Conservation (phyloP, 2,113 vertebrate genomes). For the Catharus minimus region DNA sequence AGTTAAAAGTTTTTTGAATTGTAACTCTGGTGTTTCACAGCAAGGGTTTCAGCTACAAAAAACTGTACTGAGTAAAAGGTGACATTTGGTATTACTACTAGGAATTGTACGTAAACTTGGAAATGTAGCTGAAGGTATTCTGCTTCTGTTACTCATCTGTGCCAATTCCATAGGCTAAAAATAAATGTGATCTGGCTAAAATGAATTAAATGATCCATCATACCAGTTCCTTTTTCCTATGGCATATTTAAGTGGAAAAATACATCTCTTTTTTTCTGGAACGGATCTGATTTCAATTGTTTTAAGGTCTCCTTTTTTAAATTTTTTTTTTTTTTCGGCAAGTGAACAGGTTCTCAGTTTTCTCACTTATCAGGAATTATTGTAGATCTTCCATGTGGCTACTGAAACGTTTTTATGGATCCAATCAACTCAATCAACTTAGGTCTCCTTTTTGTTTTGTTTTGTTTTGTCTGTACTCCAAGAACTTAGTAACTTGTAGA, state of each 20-base stretch:
- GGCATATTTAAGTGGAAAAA: slow-evolving; percentile 54
- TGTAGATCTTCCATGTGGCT: not conserved
- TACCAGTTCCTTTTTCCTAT: slow-evolving; percentile 59
- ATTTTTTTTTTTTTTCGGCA: not conserved
- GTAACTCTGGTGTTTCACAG: not conserved
- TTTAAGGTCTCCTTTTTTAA: not conserved
- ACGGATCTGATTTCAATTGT: not conserved
- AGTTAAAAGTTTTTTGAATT: not conserved
- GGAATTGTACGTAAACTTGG: not conserved
- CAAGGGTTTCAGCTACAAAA: not conserved
- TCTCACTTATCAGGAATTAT: not conserved
- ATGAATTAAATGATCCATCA: slow-evolving; percentile 21
- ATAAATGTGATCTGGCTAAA: slow-evolving; percentile 60
- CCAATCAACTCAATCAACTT: not conserved
- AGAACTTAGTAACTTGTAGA: slow-evolving; percentile 43
- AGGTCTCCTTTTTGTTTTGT: not conserved
- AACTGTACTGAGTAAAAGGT: not conserved
- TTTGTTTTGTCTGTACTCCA: not conserved
- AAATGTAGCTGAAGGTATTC: slow-evolving; percentile 15
- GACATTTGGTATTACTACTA: not conserved
- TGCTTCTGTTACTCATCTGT: slow-evolving; percentile 17
- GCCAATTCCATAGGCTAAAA: slow-evolving; percentile 51
- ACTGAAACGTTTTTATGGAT: not conserved
- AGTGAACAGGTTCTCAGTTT: not conserved
- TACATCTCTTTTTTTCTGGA: not conserved